A percentile compares a stretch with the other conserved stretches of the same genome.
Evolutionary conservation across 2,888 invertebrate genomes (phyloP).

Genomic region (Drosophila sordidula): DNA sequence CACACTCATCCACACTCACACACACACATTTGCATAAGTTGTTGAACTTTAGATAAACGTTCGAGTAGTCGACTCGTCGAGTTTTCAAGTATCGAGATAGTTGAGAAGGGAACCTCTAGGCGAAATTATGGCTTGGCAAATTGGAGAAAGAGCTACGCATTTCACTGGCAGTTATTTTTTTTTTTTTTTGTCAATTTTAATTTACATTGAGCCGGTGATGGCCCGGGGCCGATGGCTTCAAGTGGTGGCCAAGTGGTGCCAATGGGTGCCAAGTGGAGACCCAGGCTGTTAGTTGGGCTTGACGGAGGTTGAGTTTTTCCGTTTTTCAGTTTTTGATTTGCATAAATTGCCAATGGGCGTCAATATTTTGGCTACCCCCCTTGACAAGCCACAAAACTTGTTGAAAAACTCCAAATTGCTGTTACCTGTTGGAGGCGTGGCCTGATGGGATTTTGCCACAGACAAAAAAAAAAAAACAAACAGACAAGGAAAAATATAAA

Average conservation of each 20-base stretch:
- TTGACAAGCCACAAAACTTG: slow-evolving; percentile 38
- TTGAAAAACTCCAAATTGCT: slow-evolving; percentile 63
- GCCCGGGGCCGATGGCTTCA: slow-evolving; percentile 60
- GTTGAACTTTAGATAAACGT: slow-evolving; percentile 76
- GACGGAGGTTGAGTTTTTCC: slow-evolving; percentile 31
- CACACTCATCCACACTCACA: slow-evolving; percentile 49
- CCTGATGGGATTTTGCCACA: slow-evolving; percentile 30
- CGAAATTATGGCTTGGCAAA: slow-evolving; percentile 24
- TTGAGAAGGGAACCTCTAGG: slow-evolving; percentile 25
- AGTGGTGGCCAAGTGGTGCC: slow-evolving; percentile 57
- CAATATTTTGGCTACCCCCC: slow-evolving; percentile 39
- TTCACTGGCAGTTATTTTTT: slow-evolving; percentile 24
- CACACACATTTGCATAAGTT: slow-evolving; percentile 71
- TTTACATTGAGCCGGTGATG: slow-evolving; percentile 49
- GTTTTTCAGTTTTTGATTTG: slow-evolving; percentile 62
- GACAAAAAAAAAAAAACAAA: not conserved
- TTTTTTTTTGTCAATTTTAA: slow-evolving; percentile 69
- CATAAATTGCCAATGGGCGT: slow-evolving; percentile 71
- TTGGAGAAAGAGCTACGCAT: slow-evolving; percentile 51
- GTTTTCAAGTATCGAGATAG: slow-evolving; percentile 27
- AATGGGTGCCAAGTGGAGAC: slow-evolving; percentile 43
- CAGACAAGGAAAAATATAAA: not conserved
- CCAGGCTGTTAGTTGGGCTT: slow-evolving; percentile 35
- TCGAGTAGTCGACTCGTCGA: slow-evolving; percentile 12
- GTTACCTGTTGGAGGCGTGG: slow-evolving; percentile 67